A percentile compares a stretch with the other conserved stretches of the same genome.
Evolutionary conservation across 2,113 vertebrate species (phyloP).

Genomic region (Salvelinus alpinus): DNA sequence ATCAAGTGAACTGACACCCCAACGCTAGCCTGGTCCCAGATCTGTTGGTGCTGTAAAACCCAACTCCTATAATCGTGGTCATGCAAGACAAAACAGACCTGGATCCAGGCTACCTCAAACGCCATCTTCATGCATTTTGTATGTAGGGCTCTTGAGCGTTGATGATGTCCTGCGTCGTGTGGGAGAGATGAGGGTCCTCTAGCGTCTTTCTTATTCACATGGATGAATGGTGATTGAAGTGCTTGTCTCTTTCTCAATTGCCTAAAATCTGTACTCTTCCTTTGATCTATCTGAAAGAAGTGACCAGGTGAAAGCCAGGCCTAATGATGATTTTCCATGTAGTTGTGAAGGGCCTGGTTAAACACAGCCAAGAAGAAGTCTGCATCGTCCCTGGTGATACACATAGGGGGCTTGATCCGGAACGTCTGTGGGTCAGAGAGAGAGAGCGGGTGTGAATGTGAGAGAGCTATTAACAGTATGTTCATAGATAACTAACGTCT

Average conservation of each 20-base stretch:
- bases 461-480: background rate
- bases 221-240: background rate
- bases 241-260: too few species aligned
- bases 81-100: background rate
- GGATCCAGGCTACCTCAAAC: background rate
- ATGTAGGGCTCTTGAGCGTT: background rate
- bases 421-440: conserved; percentile 76
- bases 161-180: background rate
- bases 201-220: background rate
- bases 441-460: background rate
- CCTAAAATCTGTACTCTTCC: too few species aligned
- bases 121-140: background rate
- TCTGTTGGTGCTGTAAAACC: too few species aligned
- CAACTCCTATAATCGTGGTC: too few species aligned
- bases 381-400: conserved; percentile 84
- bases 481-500: too few species aligned
- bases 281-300: background rate
- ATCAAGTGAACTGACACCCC: too few species aligned
- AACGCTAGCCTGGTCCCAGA: too few species aligned
- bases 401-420: conserved; percentile 90
- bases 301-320: background rate
- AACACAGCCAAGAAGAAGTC: conserved; percentile 87
- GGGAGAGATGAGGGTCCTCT: background rate
- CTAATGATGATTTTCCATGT: conserved; percentile 66
- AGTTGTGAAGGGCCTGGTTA: conserved; percentile 73